Evolutionary conservation across 1,140 invertebrate genomes (phyloP).

Genomic region (Danaus plexippus): DNA sequence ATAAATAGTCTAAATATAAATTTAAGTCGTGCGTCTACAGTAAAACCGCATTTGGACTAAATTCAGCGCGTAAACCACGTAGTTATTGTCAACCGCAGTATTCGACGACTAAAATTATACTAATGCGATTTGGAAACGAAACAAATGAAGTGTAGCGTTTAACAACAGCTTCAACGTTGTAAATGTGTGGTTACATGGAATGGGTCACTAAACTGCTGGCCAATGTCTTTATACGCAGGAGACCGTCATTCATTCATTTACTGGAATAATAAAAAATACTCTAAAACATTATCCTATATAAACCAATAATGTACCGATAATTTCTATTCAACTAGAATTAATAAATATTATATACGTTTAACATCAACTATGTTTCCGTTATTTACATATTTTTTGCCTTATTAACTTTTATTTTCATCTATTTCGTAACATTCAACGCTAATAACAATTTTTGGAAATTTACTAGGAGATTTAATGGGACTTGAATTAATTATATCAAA

Average conservation of each 20-base stretch:
- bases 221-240: too few species aligned
- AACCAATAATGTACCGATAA: too few species aligned
- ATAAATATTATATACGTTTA: too few species aligned
- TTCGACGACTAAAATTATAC: conserved; percentile 46
- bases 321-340: too few species aligned
- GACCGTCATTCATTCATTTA: too few species aligned
- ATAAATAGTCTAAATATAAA: too few species aligned
- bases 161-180: conserved; percentile 19
- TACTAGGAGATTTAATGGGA: conserved; percentile 4
- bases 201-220: neutral
- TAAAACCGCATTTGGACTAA: conserved; percentile 24
- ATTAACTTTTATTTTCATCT: too few species aligned
- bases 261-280: too few species aligned
- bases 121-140: conserved; percentile 48
- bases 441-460: neutral
- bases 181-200: conserved; percentile 26
- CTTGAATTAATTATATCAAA: conserved; percentile 34
- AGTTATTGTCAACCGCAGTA: conserved; percentile 44
- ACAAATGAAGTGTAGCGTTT: conserved; percentile 41
- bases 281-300: too few species aligned
- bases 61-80: conserved; percentile 43
- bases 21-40: too few species aligned
- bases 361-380: too few species aligned
- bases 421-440: neutral
- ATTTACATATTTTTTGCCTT: too few species aligned